These are phyloP conservation scores for Caranx ignobilis DNA, from an alignment of 2,113 vertebrate species.

Conservation along the genomic window DNA sequence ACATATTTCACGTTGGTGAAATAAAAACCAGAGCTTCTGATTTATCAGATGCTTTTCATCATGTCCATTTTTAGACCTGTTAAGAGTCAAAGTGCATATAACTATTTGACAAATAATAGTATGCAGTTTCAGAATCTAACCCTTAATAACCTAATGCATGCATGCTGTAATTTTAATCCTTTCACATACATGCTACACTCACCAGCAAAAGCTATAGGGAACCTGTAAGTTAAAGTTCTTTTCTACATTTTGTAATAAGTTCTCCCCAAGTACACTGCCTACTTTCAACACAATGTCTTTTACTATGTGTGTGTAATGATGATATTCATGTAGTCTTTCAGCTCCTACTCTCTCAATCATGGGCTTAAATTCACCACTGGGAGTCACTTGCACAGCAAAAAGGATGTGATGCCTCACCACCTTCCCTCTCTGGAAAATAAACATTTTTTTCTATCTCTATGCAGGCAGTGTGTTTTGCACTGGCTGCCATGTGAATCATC, in stretches of 20 bases:
- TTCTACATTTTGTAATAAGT: no score
- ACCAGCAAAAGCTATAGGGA: neutral
- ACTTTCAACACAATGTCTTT: neutral
- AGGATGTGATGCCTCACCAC: neutral
- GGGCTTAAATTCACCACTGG: neutral
- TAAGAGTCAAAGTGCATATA: no score
- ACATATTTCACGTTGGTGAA: slow-evolving; percentile 9
- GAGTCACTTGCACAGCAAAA: neutral
- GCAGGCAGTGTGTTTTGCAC: neutral
- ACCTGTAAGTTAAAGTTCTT: no score
- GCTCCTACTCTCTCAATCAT: neutral
- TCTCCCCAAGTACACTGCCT: no score
- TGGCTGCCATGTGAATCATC: neutral
- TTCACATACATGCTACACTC: no score
- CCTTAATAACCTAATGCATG: no score
- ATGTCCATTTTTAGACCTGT: slow-evolving; percentile 1
- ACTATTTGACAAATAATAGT: no score
- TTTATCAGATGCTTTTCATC: neutral
- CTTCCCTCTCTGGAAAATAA: neutral
- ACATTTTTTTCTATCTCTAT: neutral
- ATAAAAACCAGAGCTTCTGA: slow-evolving; percentile 8
- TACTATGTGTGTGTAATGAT: neutral
- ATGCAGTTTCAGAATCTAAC: no score
- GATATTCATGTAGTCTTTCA: neutral
- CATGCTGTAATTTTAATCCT: neutral